phyloP scores from a whole-genome alignment of 2,113 vertebrate genomes.

The Fregata magnificens region DNA sequence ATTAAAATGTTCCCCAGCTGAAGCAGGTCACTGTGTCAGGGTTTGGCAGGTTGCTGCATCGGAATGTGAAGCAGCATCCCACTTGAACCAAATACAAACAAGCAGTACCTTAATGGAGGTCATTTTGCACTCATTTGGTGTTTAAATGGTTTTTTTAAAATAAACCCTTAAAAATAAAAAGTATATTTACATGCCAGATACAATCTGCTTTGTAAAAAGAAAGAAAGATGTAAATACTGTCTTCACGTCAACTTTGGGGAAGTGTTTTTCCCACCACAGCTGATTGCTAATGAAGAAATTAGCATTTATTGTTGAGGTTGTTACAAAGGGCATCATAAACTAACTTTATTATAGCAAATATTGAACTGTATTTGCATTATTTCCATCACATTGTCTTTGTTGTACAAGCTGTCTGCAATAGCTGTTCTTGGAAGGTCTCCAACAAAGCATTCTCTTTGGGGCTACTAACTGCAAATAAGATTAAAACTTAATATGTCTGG shows the following conservation, averaged over 20 bases:
- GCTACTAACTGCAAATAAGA: slow-evolving; percentile 57
- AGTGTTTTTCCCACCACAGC: neutral
- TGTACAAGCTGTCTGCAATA: slow-evolving; percentile 48
- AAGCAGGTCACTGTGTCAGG: neutral
- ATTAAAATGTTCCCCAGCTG: neutral
- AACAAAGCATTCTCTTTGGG: slow-evolving; percentile 52
- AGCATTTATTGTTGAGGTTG: neutral
- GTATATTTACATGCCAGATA: neutral
- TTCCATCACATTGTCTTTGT: neutral
- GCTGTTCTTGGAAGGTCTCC: slow-evolving; percentile 45
- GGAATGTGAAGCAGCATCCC: neutral
- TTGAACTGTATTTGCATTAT: slow-evolving; percentile 23
- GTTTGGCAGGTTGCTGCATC: neutral
- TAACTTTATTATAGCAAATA: slow-evolving; percentile 12
- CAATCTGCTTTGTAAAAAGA: neutral
- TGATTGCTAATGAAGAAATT: slow-evolving; percentile 12
- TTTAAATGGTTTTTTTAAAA: neutral
- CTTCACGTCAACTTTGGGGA: neutral
- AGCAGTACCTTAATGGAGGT: neutral
- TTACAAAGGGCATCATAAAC: neutral
- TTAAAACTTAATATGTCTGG: slow-evolving; percentile 60
- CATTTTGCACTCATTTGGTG: neutral
- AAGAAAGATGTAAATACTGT: neutral
- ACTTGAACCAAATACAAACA: neutral
- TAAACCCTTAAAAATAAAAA: neutral